Conservation (phyloP, 2,888 invertebrate species). For the Diploptera punctata region DNA sequence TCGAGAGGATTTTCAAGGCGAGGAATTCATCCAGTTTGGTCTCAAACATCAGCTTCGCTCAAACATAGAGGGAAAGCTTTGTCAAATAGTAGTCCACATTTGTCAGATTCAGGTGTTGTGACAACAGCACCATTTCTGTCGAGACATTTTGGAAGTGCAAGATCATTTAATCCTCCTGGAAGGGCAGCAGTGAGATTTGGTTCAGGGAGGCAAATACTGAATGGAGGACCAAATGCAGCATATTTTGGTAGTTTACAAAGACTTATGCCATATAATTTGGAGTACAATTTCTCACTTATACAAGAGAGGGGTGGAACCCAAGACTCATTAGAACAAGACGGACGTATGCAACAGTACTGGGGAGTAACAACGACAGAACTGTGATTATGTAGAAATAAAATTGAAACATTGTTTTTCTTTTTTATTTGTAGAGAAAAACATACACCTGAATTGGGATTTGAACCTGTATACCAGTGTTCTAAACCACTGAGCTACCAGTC, state of each 20-base stretch:
- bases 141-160: slow-evolving; percentile 80
- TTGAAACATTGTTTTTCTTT: neutral
- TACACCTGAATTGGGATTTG: too few relatives aligned
- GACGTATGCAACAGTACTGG: slow-evolving; percentile 90
- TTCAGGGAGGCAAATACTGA: slow-evolving; percentile 64
- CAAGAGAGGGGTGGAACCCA: slow-evolving; percentile 73
- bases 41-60: slow-evolving; percentile 51
- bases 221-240: slow-evolving; percentile 83
- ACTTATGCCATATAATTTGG: slow-evolving; percentile 82
- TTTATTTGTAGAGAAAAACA: too few relatives aligned
- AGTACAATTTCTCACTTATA: slow-evolving; percentile 84
- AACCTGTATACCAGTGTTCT: too few relatives aligned
- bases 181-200: slow-evolving; percentile 50
- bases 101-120: slow-evolving; percentile 56
- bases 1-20: slow-evolving; percentile 53
- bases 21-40: slow-evolving; percentile 53
- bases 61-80: slow-evolving; percentile 29
- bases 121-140: slow-evolving; percentile 64
- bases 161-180: slow-evolving; percentile 71
- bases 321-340: slow-evolving; percentile 81
- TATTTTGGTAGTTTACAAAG: slow-evolving; percentile 87
- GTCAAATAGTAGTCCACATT: slow-evolving; percentile 72
- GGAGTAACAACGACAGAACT: slow-evolving; percentile 88
- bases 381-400: slow-evolving; percentile 53
- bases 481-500: too few relatives aligned